Percentiles rank a stretch among this genome's conserved stretches.
These are phyloP conservation scores for Gastrophryne carolinensis DNA, from an alignment of 2,797 vertebrate genomes.

Conservation along the genomic window DNA sequence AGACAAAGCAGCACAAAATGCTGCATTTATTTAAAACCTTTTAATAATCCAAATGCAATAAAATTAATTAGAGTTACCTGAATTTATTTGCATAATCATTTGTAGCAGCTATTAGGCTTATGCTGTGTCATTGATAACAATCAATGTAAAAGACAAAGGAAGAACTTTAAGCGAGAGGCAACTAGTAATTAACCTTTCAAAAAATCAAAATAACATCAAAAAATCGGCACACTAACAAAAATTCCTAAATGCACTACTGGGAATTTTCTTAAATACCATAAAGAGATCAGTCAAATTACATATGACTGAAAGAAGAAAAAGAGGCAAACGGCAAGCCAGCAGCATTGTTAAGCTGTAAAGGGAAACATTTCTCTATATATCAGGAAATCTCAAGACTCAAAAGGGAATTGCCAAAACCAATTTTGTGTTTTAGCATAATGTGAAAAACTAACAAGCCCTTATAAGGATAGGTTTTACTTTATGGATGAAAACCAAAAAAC, in stretches of 20 bases:
- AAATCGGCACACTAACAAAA: background rate
- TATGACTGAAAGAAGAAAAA: background rate
- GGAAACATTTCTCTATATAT: too few species aligned
- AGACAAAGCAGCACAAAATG: too few species aligned
- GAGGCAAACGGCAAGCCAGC: background rate
- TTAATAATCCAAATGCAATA: background rate
- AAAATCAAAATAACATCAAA: background rate
- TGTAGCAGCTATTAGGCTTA: background rate
- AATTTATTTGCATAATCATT: background rate
- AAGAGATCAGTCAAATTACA: background rate
- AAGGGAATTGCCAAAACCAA: too few species aligned
- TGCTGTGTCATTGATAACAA: background rate
- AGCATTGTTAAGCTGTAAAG: background rate
- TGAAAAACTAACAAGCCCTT: too few species aligned
- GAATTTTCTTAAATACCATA: background rate
- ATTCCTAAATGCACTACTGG: background rate
- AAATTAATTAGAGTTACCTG: background rate
- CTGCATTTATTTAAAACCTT: background rate
- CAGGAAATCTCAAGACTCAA: too few species aligned
- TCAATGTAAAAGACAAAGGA: background rate
- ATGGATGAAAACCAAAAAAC: too few species aligned
- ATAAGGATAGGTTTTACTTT: too few species aligned
- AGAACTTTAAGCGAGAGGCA: background rate
- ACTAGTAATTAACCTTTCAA: background rate
- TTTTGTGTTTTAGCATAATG: too few species aligned